Evolutionary conservation across 1,140 invertebrate species (phyloP), one percentile per base, ranked within the genome.

Genomic region (Drosophila dunni): DNA sequence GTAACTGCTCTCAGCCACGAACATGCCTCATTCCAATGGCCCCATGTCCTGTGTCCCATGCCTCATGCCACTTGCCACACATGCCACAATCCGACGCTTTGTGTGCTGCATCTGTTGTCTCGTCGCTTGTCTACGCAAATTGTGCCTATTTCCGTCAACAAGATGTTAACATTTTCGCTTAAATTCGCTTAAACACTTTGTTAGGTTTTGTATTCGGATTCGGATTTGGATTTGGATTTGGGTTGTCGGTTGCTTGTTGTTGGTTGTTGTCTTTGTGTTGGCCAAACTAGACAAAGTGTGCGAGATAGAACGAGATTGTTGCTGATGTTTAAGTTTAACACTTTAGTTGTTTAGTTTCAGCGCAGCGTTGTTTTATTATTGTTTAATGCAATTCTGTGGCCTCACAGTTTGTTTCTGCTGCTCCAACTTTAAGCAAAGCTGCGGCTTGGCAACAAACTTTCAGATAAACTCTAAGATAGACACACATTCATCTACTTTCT

Each of bases 111-210:
- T 46, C 72, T 64, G 61, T 66, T 65, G 61, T 71, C 42, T 74
- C 64, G 76, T 79, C 65, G 84, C 63, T 66, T 88, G 79, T 86
- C 83, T 83, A 69, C 83, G 61, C 56, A 67, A 80, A 88, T 88
- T 83, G 79, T 88, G 77, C 81, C 77, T 80, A 80, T 88, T 88
- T 88, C 83, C 84, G 80, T 89, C 80, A 88, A 89, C 84, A 88
- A 83, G 84, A 88, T 88, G 83, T 88, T 88, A 88, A 83, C 84
- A 88, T 88, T 86, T 88, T 89, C 80, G 79, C 73, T 73, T 75
- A 88, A 88, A 80, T 88, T 88, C 56, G 77, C 77, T 66, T 56
- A 48, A 40, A 54, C 50, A 60, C 13, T 20, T 24, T 46, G 60
- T 36, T 50, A 33, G 51, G 17, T 15, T 34, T 34, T 5, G 29